Percentiles rank a stretch among this genome's conserved stretches.
phyloP scores from a whole-genome alignment of 2,888 invertebrate genomes.

The Uloborus plumipes region DNA sequence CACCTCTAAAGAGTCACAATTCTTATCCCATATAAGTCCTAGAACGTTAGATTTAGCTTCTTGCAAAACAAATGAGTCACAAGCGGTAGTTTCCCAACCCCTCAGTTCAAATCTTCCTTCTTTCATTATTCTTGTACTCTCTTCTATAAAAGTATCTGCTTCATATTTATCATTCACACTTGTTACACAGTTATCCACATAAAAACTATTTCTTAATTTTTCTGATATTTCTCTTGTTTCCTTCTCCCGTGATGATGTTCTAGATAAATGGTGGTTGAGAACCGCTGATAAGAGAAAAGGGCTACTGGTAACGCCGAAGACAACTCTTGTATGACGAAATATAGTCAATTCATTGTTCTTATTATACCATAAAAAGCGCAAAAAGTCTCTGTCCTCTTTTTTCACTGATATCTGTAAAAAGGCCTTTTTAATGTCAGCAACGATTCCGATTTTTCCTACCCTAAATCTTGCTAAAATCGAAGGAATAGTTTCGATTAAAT shows the following conservation, averaged over 20 bases:
- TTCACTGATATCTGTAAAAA: constrained; percentile 20
- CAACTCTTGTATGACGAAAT: constrained; percentile 9
- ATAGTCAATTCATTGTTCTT: not conserved
- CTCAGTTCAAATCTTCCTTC: constrained; percentile 17
- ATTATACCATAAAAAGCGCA: constrained; percentile 20
- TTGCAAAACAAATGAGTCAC: not conserved
- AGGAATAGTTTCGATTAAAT: constrained; percentile 16
- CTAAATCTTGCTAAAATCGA: constrained; percentile 7
- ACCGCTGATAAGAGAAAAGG: constrained; percentile 12
- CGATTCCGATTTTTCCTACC: not conserved
- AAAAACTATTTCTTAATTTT: constrained; percentile 6
- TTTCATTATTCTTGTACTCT: constrained; percentile 21
- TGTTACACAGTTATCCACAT: constrained; percentile 1
- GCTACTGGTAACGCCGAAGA: constrained; percentile 6
- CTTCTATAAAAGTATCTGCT: constrained; percentile 17
- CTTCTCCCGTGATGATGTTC: not conserved
- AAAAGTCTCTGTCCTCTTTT: constrained; percentile 9
- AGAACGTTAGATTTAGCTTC: constrained; percentile 2
- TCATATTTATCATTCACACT: constrained; percentile 13
- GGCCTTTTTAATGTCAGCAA: constrained; percentile 22
- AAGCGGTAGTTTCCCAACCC: constrained; percentile 9
- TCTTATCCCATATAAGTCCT: not conserved
- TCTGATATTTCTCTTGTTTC: not conserved
- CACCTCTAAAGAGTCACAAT: not conserved
- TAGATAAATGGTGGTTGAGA: not conserved